Conservation (phyloP, 2,797 vertebrate species). For the Scolopax rusticola region DNA sequence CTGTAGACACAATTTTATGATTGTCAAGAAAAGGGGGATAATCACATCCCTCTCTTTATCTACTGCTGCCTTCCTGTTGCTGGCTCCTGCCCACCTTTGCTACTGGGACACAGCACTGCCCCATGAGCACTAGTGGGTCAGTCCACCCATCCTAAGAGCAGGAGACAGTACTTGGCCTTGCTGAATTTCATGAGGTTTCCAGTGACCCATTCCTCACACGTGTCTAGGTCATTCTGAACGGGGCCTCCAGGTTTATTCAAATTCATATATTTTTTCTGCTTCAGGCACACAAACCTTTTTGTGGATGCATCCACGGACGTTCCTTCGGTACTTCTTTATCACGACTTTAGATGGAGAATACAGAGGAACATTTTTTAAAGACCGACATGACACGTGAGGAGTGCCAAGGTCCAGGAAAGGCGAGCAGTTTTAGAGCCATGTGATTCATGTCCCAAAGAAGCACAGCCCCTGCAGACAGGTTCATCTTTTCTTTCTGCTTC, state of each 20-base stretch:
- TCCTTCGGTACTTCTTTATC: neutral
- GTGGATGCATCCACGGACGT: neutral
- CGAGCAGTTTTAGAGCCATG: neutral
- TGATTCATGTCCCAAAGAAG: neutral
- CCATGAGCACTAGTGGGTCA: neutral
- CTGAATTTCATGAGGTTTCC: neutral
- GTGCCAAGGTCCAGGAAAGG: neutral
- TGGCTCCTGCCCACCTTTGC: neutral
- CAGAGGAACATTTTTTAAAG: neutral
- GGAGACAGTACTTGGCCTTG: neutral
- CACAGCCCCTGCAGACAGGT: neutral
- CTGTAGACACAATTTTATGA: neutral
- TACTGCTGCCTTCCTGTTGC: neutral
- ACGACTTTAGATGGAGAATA: neutral
- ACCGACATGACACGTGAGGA: neutral
- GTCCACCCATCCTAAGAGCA: neutral
- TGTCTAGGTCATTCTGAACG: neutral
- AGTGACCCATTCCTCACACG: neutral
- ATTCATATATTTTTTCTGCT: neutral
- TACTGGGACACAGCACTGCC: neutral
- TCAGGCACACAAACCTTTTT: neutral
- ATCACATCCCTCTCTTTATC: neutral
- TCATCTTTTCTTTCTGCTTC: constrained; percentile 13
- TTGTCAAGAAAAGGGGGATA: neutral
- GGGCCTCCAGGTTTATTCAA: neutral